A percentile compares a stretch with the other conserved stretches of the same genome.
These are phyloP conservation scores for Octomys mimax DNA, from an alignment of 2,797 vertebrate species.

Conservation along the genomic window DNA sequence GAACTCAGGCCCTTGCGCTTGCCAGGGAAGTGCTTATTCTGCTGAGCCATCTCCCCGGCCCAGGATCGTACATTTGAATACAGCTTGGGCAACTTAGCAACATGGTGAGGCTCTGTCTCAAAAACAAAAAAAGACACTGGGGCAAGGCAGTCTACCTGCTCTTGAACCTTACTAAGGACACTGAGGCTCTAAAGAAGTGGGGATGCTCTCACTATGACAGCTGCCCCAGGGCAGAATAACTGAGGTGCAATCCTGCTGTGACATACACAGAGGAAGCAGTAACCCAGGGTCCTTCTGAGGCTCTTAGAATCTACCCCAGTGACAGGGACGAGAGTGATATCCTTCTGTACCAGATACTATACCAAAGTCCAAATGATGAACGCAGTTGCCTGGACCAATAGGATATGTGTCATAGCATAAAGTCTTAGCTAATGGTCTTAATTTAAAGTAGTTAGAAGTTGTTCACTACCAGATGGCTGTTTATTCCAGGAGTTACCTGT, in stretches of 20 bases:
- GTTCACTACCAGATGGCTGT: neutral
- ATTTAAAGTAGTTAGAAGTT: neutral
- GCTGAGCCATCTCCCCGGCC: too few relatives aligned
- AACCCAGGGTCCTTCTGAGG: neutral
- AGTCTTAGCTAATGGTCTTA: neutral
- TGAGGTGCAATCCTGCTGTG: neutral
- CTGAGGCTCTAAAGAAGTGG: neutral
- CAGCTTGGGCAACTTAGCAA: neutral
- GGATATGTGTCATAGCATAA: neutral
- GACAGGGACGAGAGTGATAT: neutral
- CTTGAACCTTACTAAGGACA: neutral
- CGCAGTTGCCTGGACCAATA: neutral
- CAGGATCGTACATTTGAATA: neutral
- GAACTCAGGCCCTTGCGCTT: too few relatives aligned
- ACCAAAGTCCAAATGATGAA: neutral
- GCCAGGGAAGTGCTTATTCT: too few relatives aligned
- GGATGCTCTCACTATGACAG: neutral
- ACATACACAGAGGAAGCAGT: neutral
- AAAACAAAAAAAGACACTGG: neutral
- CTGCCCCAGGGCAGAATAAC: neutral
- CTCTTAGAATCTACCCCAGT: neutral
- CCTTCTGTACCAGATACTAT: neutral
- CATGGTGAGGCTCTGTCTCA: neutral
- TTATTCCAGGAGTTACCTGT: neutral
- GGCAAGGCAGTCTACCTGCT: neutral